Conservation (phyloP, 2,888 invertebrate species). For the Drosophila stalkeri region DNA sequence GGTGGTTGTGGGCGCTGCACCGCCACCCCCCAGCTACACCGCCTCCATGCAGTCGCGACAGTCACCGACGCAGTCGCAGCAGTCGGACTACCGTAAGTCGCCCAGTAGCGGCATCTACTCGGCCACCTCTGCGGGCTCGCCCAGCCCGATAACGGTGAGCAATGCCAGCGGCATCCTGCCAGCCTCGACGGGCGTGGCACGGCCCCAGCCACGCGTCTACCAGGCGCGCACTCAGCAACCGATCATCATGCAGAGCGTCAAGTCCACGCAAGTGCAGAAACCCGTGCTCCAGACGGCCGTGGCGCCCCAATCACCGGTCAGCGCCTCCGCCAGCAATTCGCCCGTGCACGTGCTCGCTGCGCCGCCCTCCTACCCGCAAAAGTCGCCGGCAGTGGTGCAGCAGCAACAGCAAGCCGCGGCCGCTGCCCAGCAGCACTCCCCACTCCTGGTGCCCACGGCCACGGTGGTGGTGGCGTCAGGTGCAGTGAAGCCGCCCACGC, state of each 20-base stretch:
- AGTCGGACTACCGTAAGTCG: slow-evolving; percentile 92
- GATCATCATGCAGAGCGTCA: slow-evolving; percentile 98
- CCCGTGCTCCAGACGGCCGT: slow-evolving; percentile 97
- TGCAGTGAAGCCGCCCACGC: slow-evolving; percentile 86
- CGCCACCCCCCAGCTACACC: slow-evolving; percentile 91
- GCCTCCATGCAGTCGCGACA: slow-evolving; percentile 94
- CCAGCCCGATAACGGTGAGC: slow-evolving; percentile 92
- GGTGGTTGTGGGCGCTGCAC: slow-evolving; percentile 75
- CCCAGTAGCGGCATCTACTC: slow-evolving; percentile 95
- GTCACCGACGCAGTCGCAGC: slow-evolving; percentile 91
- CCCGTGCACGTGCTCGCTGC: slow-evolving; percentile 86
- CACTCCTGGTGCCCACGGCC: background rate
- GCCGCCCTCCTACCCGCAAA: slow-evolving; percentile 94
- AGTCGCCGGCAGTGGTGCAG: slow-evolving; percentile 84
- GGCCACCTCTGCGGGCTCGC: slow-evolving; percentile 93
- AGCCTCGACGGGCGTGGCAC: slow-evolving; percentile 85
- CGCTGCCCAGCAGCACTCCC: slow-evolving; percentile 85
- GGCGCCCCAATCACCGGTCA: slow-evolving; percentile 93
- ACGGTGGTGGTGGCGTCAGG: slow-evolving; percentile 42
- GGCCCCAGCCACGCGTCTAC: slow-evolving; percentile 93
- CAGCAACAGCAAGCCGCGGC: slow-evolving; percentile 85
- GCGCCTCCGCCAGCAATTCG: slow-evolving; percentile 86
- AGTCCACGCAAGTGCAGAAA: slow-evolving; percentile 97
- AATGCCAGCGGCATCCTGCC: slow-evolving; percentile 86
- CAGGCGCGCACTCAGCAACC: slow-evolving; percentile 96